Conservation (phyloP, 2,113 vertebrate genomes). For the Xenopus laevis region DNA sequence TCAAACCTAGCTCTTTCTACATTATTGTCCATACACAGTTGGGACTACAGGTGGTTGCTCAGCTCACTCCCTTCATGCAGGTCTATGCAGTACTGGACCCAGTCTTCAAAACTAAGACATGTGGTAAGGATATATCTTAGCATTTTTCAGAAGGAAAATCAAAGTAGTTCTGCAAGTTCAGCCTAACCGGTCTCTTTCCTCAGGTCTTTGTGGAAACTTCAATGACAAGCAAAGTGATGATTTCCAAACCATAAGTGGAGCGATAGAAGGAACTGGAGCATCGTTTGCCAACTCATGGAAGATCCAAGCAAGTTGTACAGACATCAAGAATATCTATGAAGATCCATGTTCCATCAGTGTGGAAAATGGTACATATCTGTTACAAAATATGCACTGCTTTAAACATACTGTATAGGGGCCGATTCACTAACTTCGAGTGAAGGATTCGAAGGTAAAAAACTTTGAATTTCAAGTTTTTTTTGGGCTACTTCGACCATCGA, state of each 20-base stretch:
- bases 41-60: constrained; percentile 74
- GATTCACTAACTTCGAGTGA: no score
- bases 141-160: no score
- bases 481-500: no score
- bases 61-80: constrained; percentile 83
- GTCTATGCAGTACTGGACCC: constrained; percentile 66
- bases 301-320: constrained; percentile 67
- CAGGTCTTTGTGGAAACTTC: constrained; percentile 93
- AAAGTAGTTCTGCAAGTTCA: no score
- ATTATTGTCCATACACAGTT: constrained; percentile 61
- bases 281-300: constrained; percentile 87
- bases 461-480: no score
- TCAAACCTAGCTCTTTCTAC: constrained; percentile 82
- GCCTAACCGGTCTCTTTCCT: background rate
- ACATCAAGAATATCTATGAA: constrained; percentile 65
- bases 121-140: constrained; percentile 66
- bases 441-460: no score
- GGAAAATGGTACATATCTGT: constrained; percentile 72
- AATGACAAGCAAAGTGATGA: constrained; percentile 80
- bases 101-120: constrained; percentile 64
- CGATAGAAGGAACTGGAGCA: constrained; percentile 79
- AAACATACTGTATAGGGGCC: no score
- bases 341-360: constrained; percentile 81
- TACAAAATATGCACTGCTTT: background rate
- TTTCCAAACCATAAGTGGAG: constrained; percentile 72